Conservation (phyloP, 2,113 vertebrate genomes). For the Aviceda subcristata region DNA sequence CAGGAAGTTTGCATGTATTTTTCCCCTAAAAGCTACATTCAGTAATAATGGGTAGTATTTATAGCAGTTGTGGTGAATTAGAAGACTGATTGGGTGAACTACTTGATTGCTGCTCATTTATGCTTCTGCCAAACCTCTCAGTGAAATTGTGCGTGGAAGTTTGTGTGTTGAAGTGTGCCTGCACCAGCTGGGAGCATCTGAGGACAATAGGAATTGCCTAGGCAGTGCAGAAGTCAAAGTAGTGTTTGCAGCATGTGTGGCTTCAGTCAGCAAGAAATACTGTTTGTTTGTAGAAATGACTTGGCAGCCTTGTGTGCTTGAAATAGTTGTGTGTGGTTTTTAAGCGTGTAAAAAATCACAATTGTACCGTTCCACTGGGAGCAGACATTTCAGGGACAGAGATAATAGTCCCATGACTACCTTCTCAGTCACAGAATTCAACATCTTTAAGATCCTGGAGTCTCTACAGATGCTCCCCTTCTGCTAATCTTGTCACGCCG, state of each 20-base stretch:
- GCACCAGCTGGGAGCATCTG: neutral
- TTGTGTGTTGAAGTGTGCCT: neutral
- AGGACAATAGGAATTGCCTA: neutral
- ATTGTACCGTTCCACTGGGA: neutral
- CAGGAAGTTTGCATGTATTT: conserved; percentile 33
- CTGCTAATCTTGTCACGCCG: neutral
- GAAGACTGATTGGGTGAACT: conserved; percentile 31
- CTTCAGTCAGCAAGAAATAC: neutral
- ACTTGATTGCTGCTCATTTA: conserved; percentile 42
- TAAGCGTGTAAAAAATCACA: neutral
- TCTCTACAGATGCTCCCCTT: neutral
- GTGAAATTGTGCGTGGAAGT: neutral
- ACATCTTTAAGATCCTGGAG: neutral
- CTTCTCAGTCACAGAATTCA: neutral
- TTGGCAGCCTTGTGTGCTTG: neutral
- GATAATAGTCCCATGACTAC: too few species aligned
- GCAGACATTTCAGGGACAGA: neutral
- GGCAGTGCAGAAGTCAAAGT: neutral
- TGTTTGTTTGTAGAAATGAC: neutral
- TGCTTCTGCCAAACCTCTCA: neutral
- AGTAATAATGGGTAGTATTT: conserved; percentile 38
- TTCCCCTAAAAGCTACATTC: conserved; percentile 8
- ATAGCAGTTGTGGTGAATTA: conserved; percentile 48
- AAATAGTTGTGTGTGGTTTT: neutral
- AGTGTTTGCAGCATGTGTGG: neutral